Evolutionary conservation across 2,888 invertebrate species (phyloP).

Genomic region (Gasteruption jaculator): DNA sequence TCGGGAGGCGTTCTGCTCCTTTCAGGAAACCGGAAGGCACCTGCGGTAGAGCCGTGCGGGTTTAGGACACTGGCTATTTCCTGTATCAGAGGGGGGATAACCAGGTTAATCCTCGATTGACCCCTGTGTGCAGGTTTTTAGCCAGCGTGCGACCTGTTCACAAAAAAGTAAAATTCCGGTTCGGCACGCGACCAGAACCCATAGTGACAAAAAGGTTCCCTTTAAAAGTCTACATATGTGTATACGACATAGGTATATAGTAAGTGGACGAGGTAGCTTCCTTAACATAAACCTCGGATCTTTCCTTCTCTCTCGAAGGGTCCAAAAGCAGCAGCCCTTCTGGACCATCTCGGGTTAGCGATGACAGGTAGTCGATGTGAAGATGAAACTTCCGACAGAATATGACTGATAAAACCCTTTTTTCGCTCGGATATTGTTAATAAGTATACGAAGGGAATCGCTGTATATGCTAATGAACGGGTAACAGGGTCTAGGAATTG

Average conservation of each 20-base stretch:
- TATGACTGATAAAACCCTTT: too few relatives aligned
- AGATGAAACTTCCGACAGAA: too few relatives aligned
- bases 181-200: conserved; percentile 46
- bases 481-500: too few relatives aligned
- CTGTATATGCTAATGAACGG: too few relatives aligned
- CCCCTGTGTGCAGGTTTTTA: conserved; percentile 35
- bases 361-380: too few relatives aligned
- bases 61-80: conserved; percentile 31
- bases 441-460: too few relatives aligned
- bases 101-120: conserved; percentile 49
- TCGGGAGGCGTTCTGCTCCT: conserved; percentile 8
- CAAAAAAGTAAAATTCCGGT: conserved; percentile 34
- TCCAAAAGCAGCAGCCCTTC: too few relatives aligned
- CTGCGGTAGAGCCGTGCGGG: conserved; percentile 25
- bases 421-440: too few relatives aligned
- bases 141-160: conserved; percentile 30
- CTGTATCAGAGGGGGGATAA: conserved; percentile 33
- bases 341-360: too few relatives aligned
- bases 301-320: conserved; percentile 13
- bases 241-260: conserved; percentile 8
- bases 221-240: neutral
- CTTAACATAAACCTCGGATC: conserved; percentile 32
- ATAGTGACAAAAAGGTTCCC: conserved; percentile 46
- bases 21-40: conserved; percentile 35
- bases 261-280: conserved; percentile 16